Percentiles rank a stretch among this genome's conserved stretches.
Conservation (phyloP, 1,140 invertebrate genomes). For the Euwallacea similis region DNA sequence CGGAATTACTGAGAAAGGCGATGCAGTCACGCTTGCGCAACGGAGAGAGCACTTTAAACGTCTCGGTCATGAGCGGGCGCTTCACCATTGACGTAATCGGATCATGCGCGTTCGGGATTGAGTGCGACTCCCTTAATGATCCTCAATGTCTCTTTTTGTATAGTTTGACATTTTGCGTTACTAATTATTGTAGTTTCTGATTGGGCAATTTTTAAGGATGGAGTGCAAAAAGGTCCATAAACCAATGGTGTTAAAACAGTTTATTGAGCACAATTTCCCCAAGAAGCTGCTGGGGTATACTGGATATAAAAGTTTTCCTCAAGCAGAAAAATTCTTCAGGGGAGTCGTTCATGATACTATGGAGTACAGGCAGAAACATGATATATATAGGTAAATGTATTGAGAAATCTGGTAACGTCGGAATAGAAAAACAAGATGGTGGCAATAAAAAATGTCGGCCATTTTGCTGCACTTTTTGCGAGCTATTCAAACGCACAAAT, state of each 20-base stretch:
- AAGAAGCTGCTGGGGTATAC: constrained; percentile 15
- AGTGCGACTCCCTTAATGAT: constrained; percentile 60
- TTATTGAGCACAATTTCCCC: constrained; percentile 10
- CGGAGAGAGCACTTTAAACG: constrained; percentile 16
- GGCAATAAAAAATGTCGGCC: background rate
- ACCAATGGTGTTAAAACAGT: constrained; percentile 6
- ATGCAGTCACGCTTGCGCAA: constrained; percentile 27
- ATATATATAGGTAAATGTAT: constrained; percentile 51
- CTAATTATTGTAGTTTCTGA: too few species aligned
- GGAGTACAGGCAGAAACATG: constrained; percentile 38
- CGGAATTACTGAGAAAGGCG: constrained; percentile 37
- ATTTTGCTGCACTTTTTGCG: too few species aligned
- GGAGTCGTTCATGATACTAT: constrained; percentile 33
- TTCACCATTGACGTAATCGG: constrained; percentile 68
- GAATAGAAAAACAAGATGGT: background rate
- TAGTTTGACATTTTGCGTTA: background rate
- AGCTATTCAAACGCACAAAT: too few species aligned
- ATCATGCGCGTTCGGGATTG: constrained; percentile 64
- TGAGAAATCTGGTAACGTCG: background rate
- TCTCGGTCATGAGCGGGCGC: constrained; percentile 43
- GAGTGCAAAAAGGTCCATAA: constrained; percentile 38
- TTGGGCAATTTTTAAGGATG: background rate
- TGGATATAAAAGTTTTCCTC: constrained; percentile 16
- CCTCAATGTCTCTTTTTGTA: constrained; percentile 48
- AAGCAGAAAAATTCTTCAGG: constrained; percentile 33